A percentile compares a stretch with the other conserved stretches of the same genome.
phyloP scores from a whole-genome alignment of 2,888 invertebrate genomes.

The Ferrisia virgata region DNA sequence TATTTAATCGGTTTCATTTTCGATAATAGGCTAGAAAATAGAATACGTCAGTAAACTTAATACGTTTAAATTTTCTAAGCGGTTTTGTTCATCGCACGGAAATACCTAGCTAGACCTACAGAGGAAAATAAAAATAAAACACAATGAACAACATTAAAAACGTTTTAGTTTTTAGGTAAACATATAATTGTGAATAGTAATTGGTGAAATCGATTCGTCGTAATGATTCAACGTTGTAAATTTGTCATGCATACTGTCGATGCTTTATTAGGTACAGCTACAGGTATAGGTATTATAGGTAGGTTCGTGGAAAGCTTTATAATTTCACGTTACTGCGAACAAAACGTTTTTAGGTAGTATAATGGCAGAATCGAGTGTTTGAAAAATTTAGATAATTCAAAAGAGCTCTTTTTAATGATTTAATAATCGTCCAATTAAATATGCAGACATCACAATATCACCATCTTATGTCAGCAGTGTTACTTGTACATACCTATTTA shows the following conservation, averaged over 20 bases:
- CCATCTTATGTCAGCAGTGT: too few relatives aligned
- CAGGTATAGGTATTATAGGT: not conserved
- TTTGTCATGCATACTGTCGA: not conserved
- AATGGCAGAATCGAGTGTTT: not conserved
- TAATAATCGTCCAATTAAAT: too few relatives aligned
- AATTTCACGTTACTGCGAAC: not conserved
- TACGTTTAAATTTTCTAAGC: not conserved
- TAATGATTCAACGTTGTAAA: not conserved
- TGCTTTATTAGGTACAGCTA: too few relatives aligned
- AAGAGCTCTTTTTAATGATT: not conserved
- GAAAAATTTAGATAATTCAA: not conserved
- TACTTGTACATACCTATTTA: too few relatives aligned
- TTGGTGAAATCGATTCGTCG: conserved; percentile 28
- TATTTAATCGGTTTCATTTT: conserved; percentile 16
- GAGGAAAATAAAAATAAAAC: conserved; percentile 5
- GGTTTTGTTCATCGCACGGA: not conserved
- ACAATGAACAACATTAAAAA: not conserved
- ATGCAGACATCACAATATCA: too few relatives aligned
- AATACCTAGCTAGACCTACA: not conserved
- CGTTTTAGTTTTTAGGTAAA: conserved; percentile 23
- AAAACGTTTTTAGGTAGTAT: not conserved
- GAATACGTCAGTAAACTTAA: conserved; percentile 20
- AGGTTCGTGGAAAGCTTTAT: not conserved
- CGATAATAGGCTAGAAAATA: conserved; percentile 16
- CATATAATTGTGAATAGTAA: conserved; percentile 19